Evolutionary conservation across 30 jellyfish, hydroid and myxozoan genomes (phyloP).

Genomic region (Turritopsis rubra): DNA sequence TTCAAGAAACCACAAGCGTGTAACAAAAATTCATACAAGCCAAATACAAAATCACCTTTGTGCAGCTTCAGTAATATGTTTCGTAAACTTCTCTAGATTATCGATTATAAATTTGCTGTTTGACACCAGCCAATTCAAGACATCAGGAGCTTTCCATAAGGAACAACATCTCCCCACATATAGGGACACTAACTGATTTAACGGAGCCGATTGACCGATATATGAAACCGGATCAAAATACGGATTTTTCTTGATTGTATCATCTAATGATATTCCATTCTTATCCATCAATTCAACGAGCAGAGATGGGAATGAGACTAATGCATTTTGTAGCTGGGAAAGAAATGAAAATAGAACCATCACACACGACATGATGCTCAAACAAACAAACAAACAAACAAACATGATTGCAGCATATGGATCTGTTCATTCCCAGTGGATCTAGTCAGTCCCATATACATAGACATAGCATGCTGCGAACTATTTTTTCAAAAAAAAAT

Average conservation of each 20-base stretch:
- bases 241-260: conserved; percentile 41
- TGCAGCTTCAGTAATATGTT: neutral
- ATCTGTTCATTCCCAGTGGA: too few species aligned
- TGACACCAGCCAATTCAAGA: conserved; percentile 71
- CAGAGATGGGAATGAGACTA: conserved; percentile 72
- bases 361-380: neutral
- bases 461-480: too few species aligned
- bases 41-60: too few species aligned
- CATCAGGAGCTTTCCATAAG: conserved; percentile 90
- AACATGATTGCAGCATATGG: too few species aligned
- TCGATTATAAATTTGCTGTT: conserved; percentile 44
- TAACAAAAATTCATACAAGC: too few species aligned
- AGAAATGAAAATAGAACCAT: neutral
- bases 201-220: conserved; percentile 55
- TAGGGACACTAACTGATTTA: conserved; percentile 50
- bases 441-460: too few species aligned
- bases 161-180: conserved; percentile 64
- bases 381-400: too few species aligned
- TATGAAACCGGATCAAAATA: conserved; percentile 43
- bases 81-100: neutral
- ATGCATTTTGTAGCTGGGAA: conserved; percentile 74
- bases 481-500: neutral
- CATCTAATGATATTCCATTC: conserved; percentile 63
- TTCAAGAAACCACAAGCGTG: neutral
- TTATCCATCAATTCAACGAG: conserved; percentile 61